Evolutionary conservation across 2,113 vertebrate species (phyloP).

Genomic region (Callocephalon fimbriatum): DNA sequence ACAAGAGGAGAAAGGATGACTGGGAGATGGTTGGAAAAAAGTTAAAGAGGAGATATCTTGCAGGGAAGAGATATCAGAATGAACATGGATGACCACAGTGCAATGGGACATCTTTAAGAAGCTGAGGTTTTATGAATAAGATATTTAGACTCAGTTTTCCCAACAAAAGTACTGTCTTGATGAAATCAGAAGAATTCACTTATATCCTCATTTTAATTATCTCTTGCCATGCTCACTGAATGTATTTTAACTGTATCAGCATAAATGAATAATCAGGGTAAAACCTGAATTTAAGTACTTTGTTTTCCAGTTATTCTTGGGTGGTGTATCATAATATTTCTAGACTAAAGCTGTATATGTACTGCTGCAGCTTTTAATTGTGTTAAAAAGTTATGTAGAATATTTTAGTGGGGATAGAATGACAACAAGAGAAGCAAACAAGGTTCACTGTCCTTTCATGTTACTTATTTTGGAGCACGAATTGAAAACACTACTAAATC

Average conservation of each 20-base stretch:
- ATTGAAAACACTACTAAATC: not conserved
- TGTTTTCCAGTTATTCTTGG: not conserved
- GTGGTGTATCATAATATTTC: not conserved
- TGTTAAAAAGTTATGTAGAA: not conserved
- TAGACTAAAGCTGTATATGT: not conserved
- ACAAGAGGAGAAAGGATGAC: not conserved
- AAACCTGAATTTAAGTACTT: not conserved
- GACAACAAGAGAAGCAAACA: not conserved
- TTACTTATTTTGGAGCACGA: not conserved
- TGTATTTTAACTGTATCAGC: not conserved
- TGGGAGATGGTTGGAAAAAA: not conserved
- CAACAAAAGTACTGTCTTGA: not conserved
- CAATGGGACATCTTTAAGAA: not conserved
- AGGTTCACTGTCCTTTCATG: not conserved
- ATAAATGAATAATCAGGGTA: not conserved
- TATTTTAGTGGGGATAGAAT: not conserved
- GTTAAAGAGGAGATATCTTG: not conserved
- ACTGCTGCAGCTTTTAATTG: not conserved
- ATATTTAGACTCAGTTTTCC: not conserved
- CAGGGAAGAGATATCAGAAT: not conserved
- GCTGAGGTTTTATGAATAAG: not conserved
- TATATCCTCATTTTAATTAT: not conserved
- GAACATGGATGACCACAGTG: not conserved
- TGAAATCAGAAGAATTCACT: not conserved
- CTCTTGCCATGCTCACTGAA: not conserved